phyloP scores from a whole-genome alignment of 2,797 vertebrate genomes.

The Paratrypauchen microcephalus region DNA sequence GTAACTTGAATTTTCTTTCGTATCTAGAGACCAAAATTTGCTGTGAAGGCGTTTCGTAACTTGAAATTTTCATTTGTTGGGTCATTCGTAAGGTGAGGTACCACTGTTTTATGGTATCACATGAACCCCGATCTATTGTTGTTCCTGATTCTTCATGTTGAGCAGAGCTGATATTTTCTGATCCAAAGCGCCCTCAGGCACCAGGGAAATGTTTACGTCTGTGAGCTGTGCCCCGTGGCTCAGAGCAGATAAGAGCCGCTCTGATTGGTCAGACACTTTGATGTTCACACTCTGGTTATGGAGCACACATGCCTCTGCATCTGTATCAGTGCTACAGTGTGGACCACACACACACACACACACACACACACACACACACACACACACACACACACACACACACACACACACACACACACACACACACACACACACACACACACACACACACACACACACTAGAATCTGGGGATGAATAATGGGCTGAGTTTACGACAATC shows the following conservation, averaged over 20 bases:
- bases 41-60: too few species aligned
- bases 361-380: too few species aligned
- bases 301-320: neutral
- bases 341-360: neutral
- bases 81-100: too few species aligned
- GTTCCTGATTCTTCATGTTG: neutral
- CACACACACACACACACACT: too few species aligned
- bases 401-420: too few species aligned
- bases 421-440: too few species aligned
- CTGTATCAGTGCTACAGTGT: neutral
- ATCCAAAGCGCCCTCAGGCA: neutral
- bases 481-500: too few species aligned
- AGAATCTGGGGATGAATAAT: too few species aligned
- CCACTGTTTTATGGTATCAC: neutral
- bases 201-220: neutral
- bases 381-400: too few species aligned
- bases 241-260: neutral
- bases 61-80: too few species aligned
- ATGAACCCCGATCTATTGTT: neutral
- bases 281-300: neutral
- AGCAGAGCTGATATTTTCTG: neutral
- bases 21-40: too few species aligned
- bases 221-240: neutral
- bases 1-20: too few species aligned
- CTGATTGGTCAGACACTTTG: slow-evolving; percentile 1